Evolutionary conservation across 1,140 invertebrate species (phyloP).

Genomic region (Trachelipus rathkii): DNA sequence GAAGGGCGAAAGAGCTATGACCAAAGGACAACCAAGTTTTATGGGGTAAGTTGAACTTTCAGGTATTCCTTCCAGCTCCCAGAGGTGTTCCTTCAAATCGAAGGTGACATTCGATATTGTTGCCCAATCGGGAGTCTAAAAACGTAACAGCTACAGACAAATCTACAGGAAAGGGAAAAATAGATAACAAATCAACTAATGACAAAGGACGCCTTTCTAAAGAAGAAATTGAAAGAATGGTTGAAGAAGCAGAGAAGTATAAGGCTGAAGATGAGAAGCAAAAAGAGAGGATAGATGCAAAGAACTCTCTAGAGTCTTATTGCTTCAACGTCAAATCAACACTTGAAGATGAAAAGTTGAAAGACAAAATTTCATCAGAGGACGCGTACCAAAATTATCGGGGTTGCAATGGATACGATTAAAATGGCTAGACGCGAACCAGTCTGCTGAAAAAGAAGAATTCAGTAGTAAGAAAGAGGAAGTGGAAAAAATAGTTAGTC

Average conservation of each 20-base stretch:
- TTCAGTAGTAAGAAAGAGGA: conserved; percentile 84
- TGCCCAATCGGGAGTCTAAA: too few relatives aligned
- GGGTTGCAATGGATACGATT: conserved; percentile 90
- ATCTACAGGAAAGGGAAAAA: conserved; percentile 93
- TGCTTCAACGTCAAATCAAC: too few relatives aligned
- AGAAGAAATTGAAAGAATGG: conserved; percentile 63
- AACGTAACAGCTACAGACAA: conserved; percentile 57
- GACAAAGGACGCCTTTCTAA: conserved; percentile 59
- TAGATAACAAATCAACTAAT: conserved; percentile 97
- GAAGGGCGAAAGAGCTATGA: conserved; percentile 76
- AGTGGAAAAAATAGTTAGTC: conserved; percentile 74
- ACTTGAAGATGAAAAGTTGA: conserved; percentile 57
- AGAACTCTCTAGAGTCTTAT: too few relatives aligned
- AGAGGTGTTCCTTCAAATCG: conserved; percentile 79
- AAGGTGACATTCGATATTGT: conserved; percentile 50
- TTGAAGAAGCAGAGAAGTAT: conserved; percentile 62
- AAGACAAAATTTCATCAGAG: conserved; percentile 66
- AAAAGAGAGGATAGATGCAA: conserved; percentile 60
- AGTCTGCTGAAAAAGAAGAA: conserved; percentile 84
- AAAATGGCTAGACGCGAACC: conserved; percentile 92
- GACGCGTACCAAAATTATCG: conserved; percentile 81
- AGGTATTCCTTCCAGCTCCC: conserved; percentile 81
- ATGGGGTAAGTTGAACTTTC: conserved; percentile 58
- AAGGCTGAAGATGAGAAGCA: conserved; percentile 85
- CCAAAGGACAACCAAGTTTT: conserved; percentile 90